Evolutionary conservation across 2,113 vertebrate genomes (phyloP).

Genomic region (Halcyon malimbica): DNA sequence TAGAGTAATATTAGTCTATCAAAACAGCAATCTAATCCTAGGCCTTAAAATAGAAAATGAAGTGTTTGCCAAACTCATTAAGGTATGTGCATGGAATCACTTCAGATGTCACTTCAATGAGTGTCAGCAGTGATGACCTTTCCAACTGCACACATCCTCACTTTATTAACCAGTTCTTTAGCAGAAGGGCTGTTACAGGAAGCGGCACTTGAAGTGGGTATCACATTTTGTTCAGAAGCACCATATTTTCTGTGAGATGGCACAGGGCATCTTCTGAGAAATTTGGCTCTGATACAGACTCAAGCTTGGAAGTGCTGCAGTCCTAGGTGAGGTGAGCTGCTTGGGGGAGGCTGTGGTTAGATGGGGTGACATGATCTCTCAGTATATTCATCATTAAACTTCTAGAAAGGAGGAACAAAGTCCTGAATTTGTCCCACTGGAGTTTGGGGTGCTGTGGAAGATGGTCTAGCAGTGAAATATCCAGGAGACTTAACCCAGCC

Average conservation of each 20-base stretch:
- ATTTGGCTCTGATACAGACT: neutral
- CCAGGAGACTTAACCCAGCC: neutral
- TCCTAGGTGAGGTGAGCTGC: neutral
- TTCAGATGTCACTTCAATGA: neutral
- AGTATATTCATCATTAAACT: neutral
- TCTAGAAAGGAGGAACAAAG: neutral
- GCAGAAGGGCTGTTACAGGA: neutral
- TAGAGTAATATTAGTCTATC: neutral
- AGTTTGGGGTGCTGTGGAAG: neutral
- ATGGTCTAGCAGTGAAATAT: neutral
- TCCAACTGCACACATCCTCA: neutral
- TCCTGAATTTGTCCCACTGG: neutral
- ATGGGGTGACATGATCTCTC: rapidly evolving
- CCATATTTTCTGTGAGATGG: neutral
- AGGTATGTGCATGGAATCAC: neutral
- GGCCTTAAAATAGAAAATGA: conserved; percentile 24
- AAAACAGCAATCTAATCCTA: neutral
- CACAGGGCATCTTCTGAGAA: neutral
- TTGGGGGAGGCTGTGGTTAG: neutral
- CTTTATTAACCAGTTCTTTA: neutral
- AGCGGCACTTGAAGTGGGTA: neutral
- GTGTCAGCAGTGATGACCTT: neutral
- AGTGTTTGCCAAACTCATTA: neutral
- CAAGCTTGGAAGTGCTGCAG: neutral
- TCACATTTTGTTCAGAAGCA: neutral